Conservation (phyloP, 1,140 invertebrate species). For the Drosophila sulfurigaster region DNA sequence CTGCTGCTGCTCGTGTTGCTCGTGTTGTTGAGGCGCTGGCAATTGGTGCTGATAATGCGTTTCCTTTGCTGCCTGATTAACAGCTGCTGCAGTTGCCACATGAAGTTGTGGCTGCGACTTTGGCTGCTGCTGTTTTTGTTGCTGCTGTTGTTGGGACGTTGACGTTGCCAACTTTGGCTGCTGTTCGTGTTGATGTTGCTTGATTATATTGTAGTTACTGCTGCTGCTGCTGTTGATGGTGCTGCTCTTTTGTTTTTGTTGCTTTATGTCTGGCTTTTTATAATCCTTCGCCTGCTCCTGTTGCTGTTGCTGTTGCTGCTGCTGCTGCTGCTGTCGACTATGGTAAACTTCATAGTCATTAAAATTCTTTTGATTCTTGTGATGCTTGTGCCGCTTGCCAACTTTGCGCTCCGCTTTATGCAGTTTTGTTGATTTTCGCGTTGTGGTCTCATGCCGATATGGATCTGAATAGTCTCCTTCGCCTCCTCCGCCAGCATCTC, state of each 20-base stretch:
- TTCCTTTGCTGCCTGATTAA: conserved; percentile 74
- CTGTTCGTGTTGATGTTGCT: conserved; percentile 67
- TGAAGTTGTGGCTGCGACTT: conserved; percentile 39
- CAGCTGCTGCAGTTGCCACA: conserved; percentile 33
- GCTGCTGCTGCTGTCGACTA: conserved; percentile 54
- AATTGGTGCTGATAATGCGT: conserved; percentile 68
- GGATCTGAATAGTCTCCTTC: conserved; percentile 74
- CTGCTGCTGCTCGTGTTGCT: conserved; percentile 39
- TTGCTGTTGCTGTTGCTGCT: conserved; percentile 21
- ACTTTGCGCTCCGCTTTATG: conserved; percentile 70
- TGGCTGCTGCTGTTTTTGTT: conserved; percentile 33
- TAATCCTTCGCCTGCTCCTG: conserved; percentile 44
- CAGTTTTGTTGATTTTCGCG: conserved; percentile 78
- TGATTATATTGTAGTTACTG: conserved; percentile 74
- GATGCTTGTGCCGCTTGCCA: conserved; percentile 76
- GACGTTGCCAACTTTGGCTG: conserved; percentile 32
- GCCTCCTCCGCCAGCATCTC: neutral
- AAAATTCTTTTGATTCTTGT: conserved; percentile 79
- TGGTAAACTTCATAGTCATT: conserved; percentile 80
- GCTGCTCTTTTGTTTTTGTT: conserved; percentile 50
- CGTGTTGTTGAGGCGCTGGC: conserved; percentile 36
- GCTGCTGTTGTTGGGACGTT: conserved; percentile 37
- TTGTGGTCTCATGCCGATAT: conserved; percentile 74
- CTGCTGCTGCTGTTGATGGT: conserved; percentile 45
- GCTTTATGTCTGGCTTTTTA: conserved; percentile 64